Conservation (phyloP, 1,140 invertebrate genomes). For the roundworm (Caenorhabditis elegans) region WBcel235 BX284602.5:14082501-14083000, state of each 20-base stretch:
- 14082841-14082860: slow-evolving; percentile 81
- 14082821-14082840: slow-evolving; percentile 73
- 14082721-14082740: background rate
- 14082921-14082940: slow-evolving; percentile 82
- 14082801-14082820: background rate
- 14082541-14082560: no score
- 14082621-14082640: no score
- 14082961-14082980: slow-evolving; percentile 76
- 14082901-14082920: background rate
- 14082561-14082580: no score
- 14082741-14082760: background rate
- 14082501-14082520: no score
- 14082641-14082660: no score
- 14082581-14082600: no score
- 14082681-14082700: background rate
- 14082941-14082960: slow-evolving; percentile 83
- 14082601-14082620: no score
- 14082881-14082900: slow-evolving; percentile 37
- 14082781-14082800: background rate
- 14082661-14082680: background rate
- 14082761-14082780: background rate
- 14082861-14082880: slow-evolving; percentile 67
- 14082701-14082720: background rate
- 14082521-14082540: no score
- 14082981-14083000: slow-evolving; percentile 73